Evolutionary conservation across 2,888 invertebrate species (phyloP), one percentile per base, ranked within the genome.

Genomic region (Oasisia sp.): DNA sequence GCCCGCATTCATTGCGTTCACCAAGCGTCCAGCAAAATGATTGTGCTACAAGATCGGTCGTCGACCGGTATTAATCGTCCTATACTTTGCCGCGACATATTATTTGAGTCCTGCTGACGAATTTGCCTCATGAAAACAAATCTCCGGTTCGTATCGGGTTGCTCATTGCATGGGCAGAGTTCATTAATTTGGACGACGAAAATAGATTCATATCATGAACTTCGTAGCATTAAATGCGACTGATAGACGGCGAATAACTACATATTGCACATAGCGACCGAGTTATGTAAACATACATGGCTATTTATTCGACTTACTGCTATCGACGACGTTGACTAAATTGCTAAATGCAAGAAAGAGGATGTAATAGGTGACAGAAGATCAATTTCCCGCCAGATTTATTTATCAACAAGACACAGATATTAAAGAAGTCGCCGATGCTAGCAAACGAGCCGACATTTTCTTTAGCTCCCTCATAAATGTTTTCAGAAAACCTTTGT

Each of bases 171-270:
- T 74, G 19, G 14, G 19, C n/a, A 74, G 74, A 74, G 74, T 74
- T 19, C 14, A 74, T 74, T 19, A 74, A 74, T n/a, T 74, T 27
- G 74, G 0, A 74, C 7, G 74, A 74, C 74, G 74, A 74, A 74
- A 74, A 74, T 74, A 74, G 74, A 74, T 74, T 74, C 27, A 74
- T 74, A 74, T 74, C 74, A 74, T 19, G 74, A 74, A 74, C n/a
- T n/a, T n/a, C 74, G 74, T 74, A 19, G 74, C 74, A 74, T 74
- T 74, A 19, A 38, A 38, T 27, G 74, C 74, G 19, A 74, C n/a
- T 12, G 50, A n/a, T 74, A 74, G 74, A 74, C 74, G 74, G 74
- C 74, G 74, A 74, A 27, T 74, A n/a, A 74, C 74, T 74, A 74
- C 38, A 38, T 38, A 38, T 19, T 74, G 19, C 27, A 50, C 50